A percentile compares a stretch with the other conserved stretches of the same genome.
These are phyloP conservation scores for Tragelaphus strepsiceros DNA, from an alignment of 2,113 vertebrate species.

Conservation along the genomic window DNA sequence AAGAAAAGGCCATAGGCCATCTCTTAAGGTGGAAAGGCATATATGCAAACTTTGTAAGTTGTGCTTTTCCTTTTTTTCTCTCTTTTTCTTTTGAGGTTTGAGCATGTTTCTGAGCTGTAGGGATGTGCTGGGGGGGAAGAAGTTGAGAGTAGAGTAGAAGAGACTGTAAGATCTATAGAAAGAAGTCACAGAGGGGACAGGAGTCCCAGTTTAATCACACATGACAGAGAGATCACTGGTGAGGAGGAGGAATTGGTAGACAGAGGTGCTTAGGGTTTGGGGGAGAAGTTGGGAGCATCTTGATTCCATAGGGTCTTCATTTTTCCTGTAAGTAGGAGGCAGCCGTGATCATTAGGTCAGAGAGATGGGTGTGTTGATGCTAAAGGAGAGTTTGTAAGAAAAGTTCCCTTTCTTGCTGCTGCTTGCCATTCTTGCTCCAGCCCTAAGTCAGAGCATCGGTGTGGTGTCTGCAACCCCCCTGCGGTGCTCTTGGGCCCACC, in stretches of 20 bases:
- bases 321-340: not conserved
- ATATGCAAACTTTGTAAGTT: too few species aligned
- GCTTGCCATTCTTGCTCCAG: not conserved
- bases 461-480: fast-evolving
- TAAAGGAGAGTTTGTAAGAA: not conserved
- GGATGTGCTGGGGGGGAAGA: not conserved
- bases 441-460: not conserved
- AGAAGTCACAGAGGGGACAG: not conserved
- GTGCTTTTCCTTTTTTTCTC: not conserved
- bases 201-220: fast-evolving
- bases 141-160: not conserved
- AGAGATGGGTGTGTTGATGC: not conserved
- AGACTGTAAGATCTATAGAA: fast-evolving
- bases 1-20: fast-evolving
- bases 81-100: not conserved
- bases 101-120: not conserved
- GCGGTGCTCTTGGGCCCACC: not conserved
- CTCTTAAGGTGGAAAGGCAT: not conserved
- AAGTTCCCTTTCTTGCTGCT: not conserved
- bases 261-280: not conserved
- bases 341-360: not conserved
- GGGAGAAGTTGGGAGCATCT: not conserved
- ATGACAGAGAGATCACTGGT: fast-evolving
- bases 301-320: not conserved
- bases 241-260: not conserved